Base-by-base conservation (phyloP, 2,113 vertebrate species). In the Scomber colias region DNA sequence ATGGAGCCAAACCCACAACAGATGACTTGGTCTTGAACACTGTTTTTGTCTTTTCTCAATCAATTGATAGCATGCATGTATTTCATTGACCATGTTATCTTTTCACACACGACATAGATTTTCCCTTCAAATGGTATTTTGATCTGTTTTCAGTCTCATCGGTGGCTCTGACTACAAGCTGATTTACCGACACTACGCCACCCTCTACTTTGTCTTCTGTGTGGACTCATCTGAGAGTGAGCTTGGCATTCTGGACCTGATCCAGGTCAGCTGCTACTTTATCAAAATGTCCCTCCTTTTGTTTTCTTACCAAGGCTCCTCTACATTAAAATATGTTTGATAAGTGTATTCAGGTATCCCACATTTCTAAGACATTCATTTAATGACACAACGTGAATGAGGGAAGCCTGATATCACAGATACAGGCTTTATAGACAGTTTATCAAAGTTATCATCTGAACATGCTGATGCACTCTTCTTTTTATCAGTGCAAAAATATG, bases 221-320 rank as follows among this genome's bases (percentile, higher is more conserved):
- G 97, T 98, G 91, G 97, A 98, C 90, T 97, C 97, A 0, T 98
- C 96, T 5, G 97, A 98, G 92, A 98, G 97, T 1, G 97, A 98
- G 83, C 95, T 99, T 14, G 97, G 97, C 72, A 98, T 98, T 85
- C 92, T 99, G 92, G 97, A 98, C 92, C 95, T 99, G 72, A 99
- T 99, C 82, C 97, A 98, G 97, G 97, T 97, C 49, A 85, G 86
- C 24, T 13, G 51, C 30, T 27, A 0, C 17, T 50, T 44, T 62
- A 8, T 48, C 51, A 0, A 10, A 11, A 35, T 66, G 7, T 6
- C 14, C 15, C 5, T 12, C 2, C 27, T 2, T 56, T 57, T 11
- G 5, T 2, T 0, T 50, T 21, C 19, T 71, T 8, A 15, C 54
- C 14, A 63, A 49, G 11, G 11, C 65, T 48, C 5, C 27, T 65